Conservation (phyloP, 2,113 vertebrate genomes). For the Serilophus lunatus region DNA sequence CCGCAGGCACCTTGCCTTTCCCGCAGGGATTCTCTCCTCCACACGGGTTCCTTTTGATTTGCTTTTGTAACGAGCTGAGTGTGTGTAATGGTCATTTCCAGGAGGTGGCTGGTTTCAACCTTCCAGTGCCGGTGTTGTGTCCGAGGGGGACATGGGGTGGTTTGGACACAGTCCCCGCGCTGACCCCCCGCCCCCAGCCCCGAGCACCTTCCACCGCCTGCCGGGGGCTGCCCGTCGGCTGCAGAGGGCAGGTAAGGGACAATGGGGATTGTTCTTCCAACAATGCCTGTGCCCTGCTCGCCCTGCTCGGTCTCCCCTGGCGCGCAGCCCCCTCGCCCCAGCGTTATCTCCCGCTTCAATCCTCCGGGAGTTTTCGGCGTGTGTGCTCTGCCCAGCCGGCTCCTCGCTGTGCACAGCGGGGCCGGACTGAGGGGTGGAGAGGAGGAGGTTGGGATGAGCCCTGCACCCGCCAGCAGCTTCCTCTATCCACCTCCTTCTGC, state of each 20-base stretch:
- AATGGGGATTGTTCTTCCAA: conserved; percentile 87
- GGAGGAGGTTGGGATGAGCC: background rate
- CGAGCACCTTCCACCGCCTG: conserved; percentile 74
- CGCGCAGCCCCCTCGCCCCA: background rate
- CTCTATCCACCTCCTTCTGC: background rate
- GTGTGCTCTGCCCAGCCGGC: background rate
- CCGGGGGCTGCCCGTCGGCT: conserved; percentile 80
- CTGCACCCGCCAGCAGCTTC: background rate
- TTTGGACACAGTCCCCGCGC: conserved; percentile 56
- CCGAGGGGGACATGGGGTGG: accelerated
- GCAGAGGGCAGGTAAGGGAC: conserved; percentile 84
- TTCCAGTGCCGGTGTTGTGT: background rate
- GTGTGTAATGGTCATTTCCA: background rate
- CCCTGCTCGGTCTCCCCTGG: background rate
- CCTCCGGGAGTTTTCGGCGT: accelerated
- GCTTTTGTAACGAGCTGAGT: background rate
- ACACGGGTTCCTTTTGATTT: background rate
- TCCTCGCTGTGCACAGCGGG: accelerated
- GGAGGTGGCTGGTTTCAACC: background rate
- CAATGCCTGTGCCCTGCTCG: conserved; percentile 60
- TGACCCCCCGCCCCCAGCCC: conserved; percentile 65
- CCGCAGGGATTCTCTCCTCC: background rate
- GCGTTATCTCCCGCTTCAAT: background rate
- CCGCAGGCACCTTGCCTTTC: background rate
- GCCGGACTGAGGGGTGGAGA: accelerated